Evolutionary conservation across 2,888 invertebrate genomes (phyloP), one percentile per base, ranked within the genome.

Genomic region (Lissonota sp.): DNA sequence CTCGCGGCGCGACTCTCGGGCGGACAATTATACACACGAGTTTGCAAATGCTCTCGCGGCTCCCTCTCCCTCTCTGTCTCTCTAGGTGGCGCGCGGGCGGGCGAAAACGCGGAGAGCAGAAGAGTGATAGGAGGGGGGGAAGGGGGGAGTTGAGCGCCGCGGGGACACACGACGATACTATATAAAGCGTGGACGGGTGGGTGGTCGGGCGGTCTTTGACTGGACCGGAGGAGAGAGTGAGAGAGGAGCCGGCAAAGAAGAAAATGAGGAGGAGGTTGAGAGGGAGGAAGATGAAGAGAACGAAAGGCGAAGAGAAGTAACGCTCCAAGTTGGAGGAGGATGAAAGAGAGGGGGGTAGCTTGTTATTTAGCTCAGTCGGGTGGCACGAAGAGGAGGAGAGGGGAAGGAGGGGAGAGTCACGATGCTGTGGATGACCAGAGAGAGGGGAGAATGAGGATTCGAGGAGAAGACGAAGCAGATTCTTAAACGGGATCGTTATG

Each of bases 361-460:
- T 87, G 87, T 87, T 88, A 89, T 88, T 87, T 87, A 85, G 86
- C 85, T 85, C 82, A 85, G 81, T 82, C 80, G 79, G 79, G 82
- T 84, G 81, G 83, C 81, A 78, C 78, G 95, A 95, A 94, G 94
- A 95, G 94, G 95, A 75, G 66, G 90, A 26, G 26, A 26, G 26
- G 89, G 85, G 84, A 84, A 82, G 80, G 87, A 87, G 85, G 87
- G 87, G 87, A 84, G 80, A 74, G 70, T 26, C 26, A 26, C 26
- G 26, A 26, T 74, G 83, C 86, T 85, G 87, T 84, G 79, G 80
- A 83, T 82, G 84, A 83, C 70, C 58, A 58, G 40, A 58, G 57
- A n/a, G 69, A 77, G 74, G 80, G 71, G 66, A 74, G 10, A 63
- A 75, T 7, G 80, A 73, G 72, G 67, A 57, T 53, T 58, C 62